Evolutionary conservation across 2,888 invertebrate species (phyloP), one percentile per base, ranked within the genome.

Genomic region (Drosophila mulleri): DNA sequence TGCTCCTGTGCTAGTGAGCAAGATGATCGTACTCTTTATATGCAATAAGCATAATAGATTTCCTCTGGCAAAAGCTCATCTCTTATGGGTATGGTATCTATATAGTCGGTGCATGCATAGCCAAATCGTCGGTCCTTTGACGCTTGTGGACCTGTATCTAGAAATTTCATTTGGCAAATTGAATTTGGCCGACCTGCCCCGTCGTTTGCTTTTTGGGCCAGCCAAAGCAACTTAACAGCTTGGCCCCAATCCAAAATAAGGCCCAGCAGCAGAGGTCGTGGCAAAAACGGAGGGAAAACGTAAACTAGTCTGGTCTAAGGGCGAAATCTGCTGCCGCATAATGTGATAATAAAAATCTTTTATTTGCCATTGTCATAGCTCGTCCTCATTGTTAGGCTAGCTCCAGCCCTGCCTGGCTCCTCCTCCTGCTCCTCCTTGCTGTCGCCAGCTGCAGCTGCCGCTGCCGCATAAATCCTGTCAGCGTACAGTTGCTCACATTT

Each of bases 281-380:
- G 65, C 75, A 18, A 5, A 5, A 11, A 5, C 1, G 26, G 48
- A 29, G 2, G 16, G 48, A 29, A 48, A 53, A 64, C 67, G 72
- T 67, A 64, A 77, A 77, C 77, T 77, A 77, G 63, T 67, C 67
- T 23, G 23, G 52, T 48, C 61, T 39, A 57, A 60, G 59, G 62
- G 47, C 56, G 39, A 88, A 84, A 87, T 84, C 86, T 85, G 88
- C 88, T 82, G 83, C 83, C 80, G 85, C 85, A 85, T 85, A 85
- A 85, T 85, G 88, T 83, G 88, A 86, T 88, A 85, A 85, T 86
- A 86, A 86, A 86, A 83, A 86, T 88, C 87, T 86, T 82, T 88
- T 86, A 85, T 85, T 88, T 88, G 80, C 80, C 88, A 85, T 83
- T 83, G 78, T 76, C 79, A 69, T 41, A n/a, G 54, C 41, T n/a